A percentile compares a stretch with the other conserved stretches of the same genome.
Evolutionary conservation across 2,113 vertebrate species (phyloP).

Genomic region (Meleagris gallopavo): DNA sequence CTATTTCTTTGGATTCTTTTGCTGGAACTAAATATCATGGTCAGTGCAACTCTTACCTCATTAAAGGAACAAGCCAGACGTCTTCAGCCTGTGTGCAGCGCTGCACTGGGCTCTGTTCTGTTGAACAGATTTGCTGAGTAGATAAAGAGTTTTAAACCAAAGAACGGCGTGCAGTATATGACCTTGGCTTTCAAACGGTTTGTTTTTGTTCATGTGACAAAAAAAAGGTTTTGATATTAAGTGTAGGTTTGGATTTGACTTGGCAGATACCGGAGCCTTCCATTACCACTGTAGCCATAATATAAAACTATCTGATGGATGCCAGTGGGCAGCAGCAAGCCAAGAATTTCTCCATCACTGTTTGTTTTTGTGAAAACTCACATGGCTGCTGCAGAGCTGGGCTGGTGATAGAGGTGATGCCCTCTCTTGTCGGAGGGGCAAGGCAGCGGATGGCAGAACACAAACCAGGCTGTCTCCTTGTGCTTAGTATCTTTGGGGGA

Average conservation of each 20-base stretch:
- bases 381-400: background rate
- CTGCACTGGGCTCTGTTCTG: slow-evolving; percentile 5
- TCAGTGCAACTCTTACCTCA: slow-evolving; percentile 59
- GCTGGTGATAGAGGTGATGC: background rate
- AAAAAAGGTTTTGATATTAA: slow-evolving; percentile 63
- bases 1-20: slow-evolving; percentile 67
- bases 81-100: background rate
- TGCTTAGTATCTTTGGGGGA: background rate
- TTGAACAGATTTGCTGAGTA: slow-evolving; percentile 40
- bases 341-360: slow-evolving; percentile 23
- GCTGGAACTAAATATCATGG: slow-evolving; percentile 61
- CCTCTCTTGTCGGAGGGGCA: background rate
- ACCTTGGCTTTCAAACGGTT: slow-evolving; percentile 47
- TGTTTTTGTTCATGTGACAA: slow-evolving; percentile 56
- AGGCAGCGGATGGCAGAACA: background rate
- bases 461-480: background rate
- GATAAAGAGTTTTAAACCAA: slow-evolving; percentile 51
- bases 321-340: slow-evolving; percentile 30
- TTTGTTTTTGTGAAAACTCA: slow-evolving; percentile 48
- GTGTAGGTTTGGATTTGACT: slow-evolving; percentile 36
- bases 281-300: slow-evolving; percentile 52
- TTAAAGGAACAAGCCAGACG: slow-evolving; percentile 53
- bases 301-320: slow-evolving; percentile 32
- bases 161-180: slow-evolving; percentile 17
- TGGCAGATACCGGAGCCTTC: slow-evolving; percentile 55